Percentiles rank a stretch among this genome's conserved stretches.
Conservation (phyloP, 2,113 vertebrate species). For the Fregetta grallaria region DNA sequence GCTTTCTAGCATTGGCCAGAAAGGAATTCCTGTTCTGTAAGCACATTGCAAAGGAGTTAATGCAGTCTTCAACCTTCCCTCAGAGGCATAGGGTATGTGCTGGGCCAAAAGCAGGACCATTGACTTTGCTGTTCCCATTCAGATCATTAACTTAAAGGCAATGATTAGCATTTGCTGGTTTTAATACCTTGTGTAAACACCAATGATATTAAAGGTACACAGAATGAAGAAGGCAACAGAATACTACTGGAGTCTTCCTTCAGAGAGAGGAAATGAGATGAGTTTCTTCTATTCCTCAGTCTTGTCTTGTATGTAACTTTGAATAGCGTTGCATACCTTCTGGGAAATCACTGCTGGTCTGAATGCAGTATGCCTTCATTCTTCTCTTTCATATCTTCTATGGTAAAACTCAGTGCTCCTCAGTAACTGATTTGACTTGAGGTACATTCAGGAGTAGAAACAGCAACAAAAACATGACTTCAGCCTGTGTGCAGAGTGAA, state of each 20-base stretch:
- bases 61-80: not conserved
- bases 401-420: not conserved
- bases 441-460: not conserved
- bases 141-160: too few relatives aligned
- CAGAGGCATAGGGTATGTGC: not conserved
- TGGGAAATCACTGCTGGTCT: not conserved
- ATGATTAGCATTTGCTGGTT: not conserved
- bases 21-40: not conserved
- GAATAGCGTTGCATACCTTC: not conserved
- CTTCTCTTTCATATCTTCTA: not conserved
- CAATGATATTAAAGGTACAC: not conserved
- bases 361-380: not conserved
- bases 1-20: not conserved
- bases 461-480: fast-evolving
- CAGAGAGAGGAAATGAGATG: not conserved
- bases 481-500: not conserved
- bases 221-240: not conserved
- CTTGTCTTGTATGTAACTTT: not conserved
- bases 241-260: not conserved
- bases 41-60: not conserved
- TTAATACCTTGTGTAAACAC: not conserved
- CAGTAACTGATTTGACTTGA: not conserved
- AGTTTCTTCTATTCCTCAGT: not conserved
- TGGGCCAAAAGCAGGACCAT: not conserved
- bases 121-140: too few relatives aligned